Evolutionary conservation across 2,797 vertebrate species (phyloP).

Genomic region (Dicrostonyx torquatus): DNA sequence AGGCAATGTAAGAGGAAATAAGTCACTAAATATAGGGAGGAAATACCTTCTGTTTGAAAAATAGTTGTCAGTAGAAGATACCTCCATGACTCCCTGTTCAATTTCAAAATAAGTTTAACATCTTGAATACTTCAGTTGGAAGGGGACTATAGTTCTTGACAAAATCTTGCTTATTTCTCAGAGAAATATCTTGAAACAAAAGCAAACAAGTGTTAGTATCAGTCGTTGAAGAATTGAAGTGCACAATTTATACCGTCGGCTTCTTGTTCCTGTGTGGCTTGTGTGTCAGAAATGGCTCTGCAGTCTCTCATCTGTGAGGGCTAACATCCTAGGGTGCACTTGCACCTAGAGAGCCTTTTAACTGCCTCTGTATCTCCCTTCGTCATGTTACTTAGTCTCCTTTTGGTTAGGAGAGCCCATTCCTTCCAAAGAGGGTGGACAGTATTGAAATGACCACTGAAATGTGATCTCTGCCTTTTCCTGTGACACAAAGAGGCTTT

Average conservation of each 20-base stretch:
- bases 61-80: neutral
- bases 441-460: constrained; percentile 33
- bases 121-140: constrained; percentile 7
- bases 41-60: neutral
- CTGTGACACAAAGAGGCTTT: neutral
- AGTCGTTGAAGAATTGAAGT: constrained; percentile 6
- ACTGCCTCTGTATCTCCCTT: neutral
- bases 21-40: neutral
- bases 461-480: neutral
- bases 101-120: neutral
- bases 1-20: neutral
- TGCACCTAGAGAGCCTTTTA: neutral
- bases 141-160: neutral
- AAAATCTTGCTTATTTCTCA: neutral
- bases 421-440: constrained; percentile 16
- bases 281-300: neutral
- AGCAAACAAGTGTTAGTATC: neutral
- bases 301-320: neutral
- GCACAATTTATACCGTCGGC: neutral
- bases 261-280: neutral
- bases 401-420: constrained; percentile 15
- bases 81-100: neutral
- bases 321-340: neutral
- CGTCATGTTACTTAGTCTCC: neutral
- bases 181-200: constrained; percentile 30